Base-by-base conservation (phyloP, 2,113 vertebrate species). In the Mormoops blainvillei region DNA sequence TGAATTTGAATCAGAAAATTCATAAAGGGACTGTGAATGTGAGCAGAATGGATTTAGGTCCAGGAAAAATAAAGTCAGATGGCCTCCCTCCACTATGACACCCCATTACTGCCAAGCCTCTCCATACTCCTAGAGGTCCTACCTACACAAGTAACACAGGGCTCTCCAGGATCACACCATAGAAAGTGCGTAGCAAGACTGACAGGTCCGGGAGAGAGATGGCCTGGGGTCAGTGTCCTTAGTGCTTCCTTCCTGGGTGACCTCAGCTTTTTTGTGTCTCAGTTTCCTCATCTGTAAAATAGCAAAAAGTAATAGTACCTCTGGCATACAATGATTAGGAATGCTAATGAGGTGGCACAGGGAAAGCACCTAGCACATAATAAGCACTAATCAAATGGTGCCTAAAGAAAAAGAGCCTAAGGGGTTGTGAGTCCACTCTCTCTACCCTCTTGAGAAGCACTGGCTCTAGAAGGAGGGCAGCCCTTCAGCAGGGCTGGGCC, bases 261-360 rank as follows among this genome's bases (percentile, higher is more conserved):
- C 14, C 58, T 54, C 50, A 58, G 68, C 20, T 2, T 14, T 54
- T 31, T 7, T 33, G 65, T 74, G 45, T n/a, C 68, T 89, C 76
- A 33, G 63, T 83, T 63, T 95, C 76, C 70, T 38, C 41, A 16
- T 68, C 33, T 56, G 4, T 74, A 31, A 97, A 90, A 63, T 24
- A 81, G 81, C 16, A 36, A 73, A 93, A 81, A 81, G 56, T 41
- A 28, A 11, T 13, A 91, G 28, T 11, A 38, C 13, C 68, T 41
- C 10, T 52, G 56, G 36, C 36, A 52, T 2, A 48, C 18, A 20
- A 5, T 33, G 33, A 19, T 31, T 6, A 81, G 58, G 38, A 56
- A 4, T 2, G 58, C 28, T n/a, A 54, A 22, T 1, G 22, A 63
- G 28, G 52, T 2, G 4, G 43, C 3, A 5, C 13, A 43, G 41